A percentile compares a stretch with the other conserved stretches of the same genome.
These are phyloP conservation scores for Bellardia bayeri DNA, from an alignment of 2,888 invertebrate genomes.

Conservation along the genomic window DNA sequence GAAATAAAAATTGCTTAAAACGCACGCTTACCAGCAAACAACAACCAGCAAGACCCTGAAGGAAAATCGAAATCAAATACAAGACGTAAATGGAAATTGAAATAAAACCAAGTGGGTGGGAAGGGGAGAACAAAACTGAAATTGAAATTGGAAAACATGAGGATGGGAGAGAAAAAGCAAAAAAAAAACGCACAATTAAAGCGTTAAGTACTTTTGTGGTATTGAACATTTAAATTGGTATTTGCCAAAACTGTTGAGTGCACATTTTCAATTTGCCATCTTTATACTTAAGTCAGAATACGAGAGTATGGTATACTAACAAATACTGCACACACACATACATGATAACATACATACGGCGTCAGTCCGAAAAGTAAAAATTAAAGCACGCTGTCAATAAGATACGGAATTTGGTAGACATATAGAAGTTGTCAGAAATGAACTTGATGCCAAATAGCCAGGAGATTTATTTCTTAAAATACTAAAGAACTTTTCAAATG, in stretches of 20 bases:
- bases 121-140: neutral
- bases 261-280: slow-evolving; percentile 74
- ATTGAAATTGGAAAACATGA: slow-evolving; percentile 6
- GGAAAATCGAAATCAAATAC: slow-evolving; percentile 15
- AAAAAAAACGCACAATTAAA: slow-evolving; percentile 69
- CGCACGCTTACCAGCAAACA: neutral
- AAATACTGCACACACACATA: slow-evolving; percentile 3
- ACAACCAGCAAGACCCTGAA: neutral
- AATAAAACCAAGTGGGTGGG: slow-evolving; percentile 29
- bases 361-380: neutral
- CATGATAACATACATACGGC: neutral
- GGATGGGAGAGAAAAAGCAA: neutral
- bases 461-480: too few relatives aligned
- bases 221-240: slow-evolving; percentile 75
- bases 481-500: neutral
- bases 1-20: neutral
- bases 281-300: slow-evolving; percentile 64
- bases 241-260: slow-evolving; percentile 74
- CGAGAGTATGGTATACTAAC: slow-evolving; percentile 7
- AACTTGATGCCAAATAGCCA: too few relatives aligned
- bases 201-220: slow-evolving; percentile 70
- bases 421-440: too few relatives aligned
- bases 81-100: slow-evolving; percentile 29
- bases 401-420: too few relatives aligned
- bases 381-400: too few relatives aligned